A percentile compares a stretch with the other conserved stretches of the same genome.
These are phyloP conservation scores for Antigone vipio DNA, from an alignment of 2,113 vertebrate species.

Conservation along the genomic window DNA sequence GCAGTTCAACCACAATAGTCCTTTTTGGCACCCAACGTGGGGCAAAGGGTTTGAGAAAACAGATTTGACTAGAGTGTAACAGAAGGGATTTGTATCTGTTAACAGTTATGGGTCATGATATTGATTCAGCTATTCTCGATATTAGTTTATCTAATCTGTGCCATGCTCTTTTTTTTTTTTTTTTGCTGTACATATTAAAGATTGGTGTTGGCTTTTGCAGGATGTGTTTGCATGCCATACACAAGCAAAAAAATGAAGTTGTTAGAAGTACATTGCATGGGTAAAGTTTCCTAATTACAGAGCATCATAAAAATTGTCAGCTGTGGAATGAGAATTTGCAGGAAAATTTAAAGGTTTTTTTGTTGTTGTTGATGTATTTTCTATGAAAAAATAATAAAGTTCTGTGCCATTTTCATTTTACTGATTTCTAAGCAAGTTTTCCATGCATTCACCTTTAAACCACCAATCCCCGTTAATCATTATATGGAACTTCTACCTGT, in stretches of 20 bases:
- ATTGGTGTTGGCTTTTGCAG: neutral
- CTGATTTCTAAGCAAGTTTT: neutral
- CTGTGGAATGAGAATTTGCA: neutral
- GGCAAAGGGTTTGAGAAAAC: too few species aligned
- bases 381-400: neutral
- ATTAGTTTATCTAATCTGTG: too few species aligned
- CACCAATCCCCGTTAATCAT: neutral
- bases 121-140: too few species aligned
- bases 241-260: neutral
- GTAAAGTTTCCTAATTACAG: neutral
- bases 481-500: neutral
- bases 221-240: neutral
- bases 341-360: neutral
- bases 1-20: too few species aligned
- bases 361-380: neutral
- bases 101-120: too few species aligned
- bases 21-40: too few species aligned
- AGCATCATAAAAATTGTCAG: neutral
- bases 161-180: too few species aligned
- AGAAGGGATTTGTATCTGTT: too few species aligned
- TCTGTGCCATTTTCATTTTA: neutral
- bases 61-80: too few species aligned
- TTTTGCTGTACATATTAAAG: too few species aligned
- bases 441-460: neutral
- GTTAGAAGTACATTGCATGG: fast-evolving